A percentile compares a stretch with the other conserved stretches of the same genome.
Conservation (phyloP, 1,140 invertebrate genomes). For the Neuroterus valhalla region DNA sequence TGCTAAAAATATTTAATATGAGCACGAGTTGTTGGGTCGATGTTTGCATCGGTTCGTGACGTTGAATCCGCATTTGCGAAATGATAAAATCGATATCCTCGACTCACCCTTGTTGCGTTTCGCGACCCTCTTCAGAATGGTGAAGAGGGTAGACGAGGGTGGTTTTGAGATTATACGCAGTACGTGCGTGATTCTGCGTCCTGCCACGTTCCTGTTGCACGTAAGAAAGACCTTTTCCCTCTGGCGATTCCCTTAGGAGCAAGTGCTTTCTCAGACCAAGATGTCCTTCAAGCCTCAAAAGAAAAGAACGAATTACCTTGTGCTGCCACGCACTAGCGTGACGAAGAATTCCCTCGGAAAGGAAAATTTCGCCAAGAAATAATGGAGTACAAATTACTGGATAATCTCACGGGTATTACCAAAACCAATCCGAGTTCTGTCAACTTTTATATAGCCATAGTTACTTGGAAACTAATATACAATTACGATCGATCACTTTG, state of each 20-base stretch:
- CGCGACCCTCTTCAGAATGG: conserved; percentile 21
- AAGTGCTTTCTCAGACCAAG: conserved; percentile 5
- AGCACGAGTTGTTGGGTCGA: not conserved
- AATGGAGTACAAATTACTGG: too few species aligned
- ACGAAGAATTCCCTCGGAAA: not conserved
- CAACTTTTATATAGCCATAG: too few species aligned
- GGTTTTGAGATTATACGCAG: not conserved
- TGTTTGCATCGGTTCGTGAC: conserved; percentile 7
- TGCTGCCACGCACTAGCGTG: not conserved
- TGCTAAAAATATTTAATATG: not conserved
- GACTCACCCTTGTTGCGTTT: conserved; percentile 25
- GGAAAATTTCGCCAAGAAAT: not conserved
- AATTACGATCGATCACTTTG: too few species aligned
- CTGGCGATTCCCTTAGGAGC: not conserved
- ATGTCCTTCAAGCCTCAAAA: not conserved
- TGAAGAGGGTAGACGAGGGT: conserved; percentile 21
- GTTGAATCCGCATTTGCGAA: conserved; percentile 19
- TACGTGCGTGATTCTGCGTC: conserved; percentile 19
- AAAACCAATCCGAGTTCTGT: too few species aligned
- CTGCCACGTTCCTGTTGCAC: conserved; percentile 11
- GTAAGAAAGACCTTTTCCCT: not conserved
- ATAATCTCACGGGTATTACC: too few species aligned
- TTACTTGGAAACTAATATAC: too few species aligned
- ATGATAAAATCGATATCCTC: conserved; percentile 28
- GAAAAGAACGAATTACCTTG: conserved; percentile 6